Percentiles rank a stretch among this genome's conserved stretches.
phyloP scores from a whole-genome alignment of 37 sponge, comb jelly and placozoan species.

The Lycopodina hypogea region DNA sequence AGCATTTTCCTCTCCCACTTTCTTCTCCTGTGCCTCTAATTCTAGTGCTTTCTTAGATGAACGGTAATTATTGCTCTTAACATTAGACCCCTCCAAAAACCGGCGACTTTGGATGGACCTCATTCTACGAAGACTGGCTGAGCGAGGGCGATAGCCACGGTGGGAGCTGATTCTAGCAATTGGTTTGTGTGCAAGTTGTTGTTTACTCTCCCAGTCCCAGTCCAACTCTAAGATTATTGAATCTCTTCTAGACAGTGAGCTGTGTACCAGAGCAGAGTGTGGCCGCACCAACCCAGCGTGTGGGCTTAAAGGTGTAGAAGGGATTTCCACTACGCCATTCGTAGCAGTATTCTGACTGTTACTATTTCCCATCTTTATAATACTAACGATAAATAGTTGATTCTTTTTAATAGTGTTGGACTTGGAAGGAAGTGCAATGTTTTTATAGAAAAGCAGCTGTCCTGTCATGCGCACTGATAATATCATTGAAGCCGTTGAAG shows the following conservation, averaged over 20 bases:
- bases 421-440: too few relatives aligned
- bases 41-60: background rate
- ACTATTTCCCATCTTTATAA: conserved; percentile 14
- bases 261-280: too few relatives aligned
- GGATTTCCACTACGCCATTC: too few relatives aligned
- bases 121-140: conserved; percentile 31
- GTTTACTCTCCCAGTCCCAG: too few relatives aligned
- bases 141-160: conserved; percentile 18
- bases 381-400: too few relatives aligned
- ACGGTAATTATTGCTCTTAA: background rate
- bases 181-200: background rate
- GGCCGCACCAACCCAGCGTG: background rate
- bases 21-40: conserved; percentile 17
- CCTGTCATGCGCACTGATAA: too few relatives aligned
- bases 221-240: too few relatives aligned
- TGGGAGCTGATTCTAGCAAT: background rate
- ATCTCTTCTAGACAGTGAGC: too few relatives aligned
- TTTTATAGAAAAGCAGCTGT: too few relatives aligned
- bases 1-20: conserved; percentile 16
- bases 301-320: too few relatives aligned
- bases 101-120: conserved; percentile 11
- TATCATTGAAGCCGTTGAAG: too few relatives aligned
- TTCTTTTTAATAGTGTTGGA: too few relatives aligned
- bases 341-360: background rate
- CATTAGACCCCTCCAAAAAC: background rate